Conservation (phyloP, 2,888 invertebrate species). For the Phalera bucephala region DNA sequence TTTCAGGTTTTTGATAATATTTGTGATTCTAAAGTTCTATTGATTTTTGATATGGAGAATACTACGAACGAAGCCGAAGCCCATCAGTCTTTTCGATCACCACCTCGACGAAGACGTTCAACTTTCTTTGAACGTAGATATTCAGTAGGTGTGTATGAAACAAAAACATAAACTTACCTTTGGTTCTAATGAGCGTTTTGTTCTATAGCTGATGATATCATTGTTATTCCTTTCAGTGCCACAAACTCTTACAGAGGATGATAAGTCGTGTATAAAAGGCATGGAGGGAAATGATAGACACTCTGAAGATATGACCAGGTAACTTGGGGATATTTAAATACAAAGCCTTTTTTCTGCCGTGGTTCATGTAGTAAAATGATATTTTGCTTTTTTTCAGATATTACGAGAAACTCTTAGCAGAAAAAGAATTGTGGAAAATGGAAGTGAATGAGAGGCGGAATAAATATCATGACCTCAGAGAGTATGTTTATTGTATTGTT, state of each 20-base stretch:
- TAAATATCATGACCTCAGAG: conserved; percentile 65
- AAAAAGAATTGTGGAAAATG: conserved; percentile 73
- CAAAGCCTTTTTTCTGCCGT: conserved; percentile 20
- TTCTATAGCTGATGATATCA: no score
- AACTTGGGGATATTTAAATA: conserved; percentile 7
- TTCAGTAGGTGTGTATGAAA: conserved; percentile 52
- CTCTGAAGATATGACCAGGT: conserved; percentile 49
- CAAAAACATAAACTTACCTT: neutral
- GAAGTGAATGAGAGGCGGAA: conserved; percentile 62
- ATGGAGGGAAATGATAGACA: conserved; percentile 37
- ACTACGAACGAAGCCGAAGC: conserved; percentile 49
- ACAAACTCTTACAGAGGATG: conserved; percentile 42
- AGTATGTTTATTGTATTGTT: conserved; percentile 47
- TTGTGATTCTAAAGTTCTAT: conserved; percentile 9
- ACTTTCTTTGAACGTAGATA: conserved; percentile 73
- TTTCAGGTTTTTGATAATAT: neutral
- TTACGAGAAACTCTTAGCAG: conserved; percentile 54
- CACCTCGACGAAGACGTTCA: conserved; percentile 67
- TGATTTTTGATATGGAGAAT: conserved; percentile 52
- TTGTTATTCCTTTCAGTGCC: conserved; percentile 62
- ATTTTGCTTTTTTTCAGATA: conserved; percentile 47
- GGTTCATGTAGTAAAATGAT: neutral
- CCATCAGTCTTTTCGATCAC: conserved; percentile 59
- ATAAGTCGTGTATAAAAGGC: conserved; percentile 32
- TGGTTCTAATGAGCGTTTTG: no score